A percentile compares a stretch with the other conserved stretches of the same genome.
Evolutionary conservation across 2,797 vertebrate genomes (phyloP).

Genomic region (Bradypodion pumilum): DNA sequence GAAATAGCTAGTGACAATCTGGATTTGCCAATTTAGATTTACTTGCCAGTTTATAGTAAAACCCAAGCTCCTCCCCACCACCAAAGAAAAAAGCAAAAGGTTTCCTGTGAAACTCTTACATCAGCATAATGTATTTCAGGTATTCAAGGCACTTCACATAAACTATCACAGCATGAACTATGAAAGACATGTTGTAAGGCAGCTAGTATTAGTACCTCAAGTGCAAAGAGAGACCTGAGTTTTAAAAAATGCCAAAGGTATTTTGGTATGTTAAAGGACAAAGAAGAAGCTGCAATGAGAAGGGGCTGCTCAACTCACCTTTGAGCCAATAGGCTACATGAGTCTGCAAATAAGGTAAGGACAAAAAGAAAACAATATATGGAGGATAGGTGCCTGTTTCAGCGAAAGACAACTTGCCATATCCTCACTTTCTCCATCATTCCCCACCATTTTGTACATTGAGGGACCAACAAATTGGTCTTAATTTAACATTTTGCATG

Average conservation of each 20-base stretch:
- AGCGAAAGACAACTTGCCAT: not conserved
- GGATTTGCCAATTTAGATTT: not conserved
- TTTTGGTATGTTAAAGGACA: not conserved
- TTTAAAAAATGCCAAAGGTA: not conserved
- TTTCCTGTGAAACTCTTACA: not conserved
- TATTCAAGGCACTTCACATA: not conserved
- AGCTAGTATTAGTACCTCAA: too few species aligned
- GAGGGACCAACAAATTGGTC: not conserved
- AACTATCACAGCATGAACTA: not conserved
- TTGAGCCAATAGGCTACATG: not conserved
- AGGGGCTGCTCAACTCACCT: too few species aligned
- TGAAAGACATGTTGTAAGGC: not conserved
- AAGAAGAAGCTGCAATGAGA: not conserved
- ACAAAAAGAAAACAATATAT: not conserved
- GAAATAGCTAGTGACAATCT: not conserved
- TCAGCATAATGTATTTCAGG: not conserved
- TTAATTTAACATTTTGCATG: not conserved
- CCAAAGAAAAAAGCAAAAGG: not conserved
- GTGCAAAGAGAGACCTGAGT: not conserved
- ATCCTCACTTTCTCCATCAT: not conserved
- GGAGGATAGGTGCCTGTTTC: not conserved
- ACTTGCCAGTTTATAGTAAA: not conserved
- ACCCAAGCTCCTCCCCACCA: not conserved
- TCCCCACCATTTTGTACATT: not conserved
- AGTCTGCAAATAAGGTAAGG: not conserved